These are phyloP conservation scores for Brenthis daphne DNA, from an alignment of 2,888 invertebrate species.

Conservation along the genomic window DNA sequence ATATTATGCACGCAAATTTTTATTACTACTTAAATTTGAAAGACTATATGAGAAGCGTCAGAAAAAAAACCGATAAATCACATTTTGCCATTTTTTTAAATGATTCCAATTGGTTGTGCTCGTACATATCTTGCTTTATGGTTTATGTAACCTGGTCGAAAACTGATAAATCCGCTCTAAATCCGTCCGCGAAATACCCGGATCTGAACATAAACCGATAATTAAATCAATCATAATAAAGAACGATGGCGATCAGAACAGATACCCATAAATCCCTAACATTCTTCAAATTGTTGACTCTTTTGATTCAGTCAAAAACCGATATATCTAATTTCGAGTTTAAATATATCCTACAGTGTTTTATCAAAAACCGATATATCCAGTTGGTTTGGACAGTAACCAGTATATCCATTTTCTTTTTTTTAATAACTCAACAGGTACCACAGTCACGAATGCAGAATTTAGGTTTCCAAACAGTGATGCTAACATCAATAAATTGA, in stretches of 20 bases:
- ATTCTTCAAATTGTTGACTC: too few species aligned
- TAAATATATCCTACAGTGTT: background rate
- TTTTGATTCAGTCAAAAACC: background rate
- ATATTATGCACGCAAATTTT: too few species aligned
- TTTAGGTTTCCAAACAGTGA: background rate
- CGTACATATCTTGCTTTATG: background rate
- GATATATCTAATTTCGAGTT: background rate
- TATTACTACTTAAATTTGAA: too few species aligned
- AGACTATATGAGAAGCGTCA: too few species aligned
- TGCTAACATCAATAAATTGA: background rate
- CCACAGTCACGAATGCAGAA: background rate
- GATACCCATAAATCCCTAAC: background rate
- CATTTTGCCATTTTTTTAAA: background rate
- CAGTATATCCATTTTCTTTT: background rate
- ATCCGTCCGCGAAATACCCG: background rate
- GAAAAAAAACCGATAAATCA: too few species aligned
- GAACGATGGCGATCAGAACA: background rate
- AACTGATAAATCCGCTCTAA: background rate
- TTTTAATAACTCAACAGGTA: background rate
- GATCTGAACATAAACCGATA: background rate
- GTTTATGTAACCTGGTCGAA: slow-evolving; percentile 1
- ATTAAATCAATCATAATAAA: background rate
- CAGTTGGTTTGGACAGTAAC: background rate
- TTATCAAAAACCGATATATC: background rate
- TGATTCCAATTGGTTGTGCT: background rate